Evolutionary conservation across 2,113 vertebrate genomes (phyloP).

Genomic region (Machaerirhynchus nigripectus): DNA sequence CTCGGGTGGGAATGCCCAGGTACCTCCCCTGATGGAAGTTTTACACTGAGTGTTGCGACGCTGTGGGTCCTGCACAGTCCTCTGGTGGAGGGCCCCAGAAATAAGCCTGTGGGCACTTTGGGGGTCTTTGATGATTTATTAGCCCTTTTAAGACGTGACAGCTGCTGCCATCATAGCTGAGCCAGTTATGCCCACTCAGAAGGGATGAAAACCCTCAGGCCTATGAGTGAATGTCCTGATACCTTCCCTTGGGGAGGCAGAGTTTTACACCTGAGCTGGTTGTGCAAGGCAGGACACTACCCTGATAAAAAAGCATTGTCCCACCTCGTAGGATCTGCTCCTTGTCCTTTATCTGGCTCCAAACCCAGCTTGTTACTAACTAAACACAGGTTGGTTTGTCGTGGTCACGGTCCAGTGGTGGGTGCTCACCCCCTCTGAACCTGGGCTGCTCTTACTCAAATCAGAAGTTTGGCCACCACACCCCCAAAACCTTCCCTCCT

Average conservation of each 20-base stretch:
- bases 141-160: neutral
- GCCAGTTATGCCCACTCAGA: neutral
- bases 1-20: neutral
- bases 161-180: neutral
- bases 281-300: neutral
- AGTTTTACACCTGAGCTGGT: neutral
- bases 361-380: neutral
- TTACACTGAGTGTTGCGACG: neutral
- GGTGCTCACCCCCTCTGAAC: neutral
- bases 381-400: accelerated
- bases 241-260: accelerated
- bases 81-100: neutral
- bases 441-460: neutral
- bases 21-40: neutral
- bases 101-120: neutral
- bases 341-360: neutral
- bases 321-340: neutral
- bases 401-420: neutral
- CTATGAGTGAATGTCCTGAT: no score
- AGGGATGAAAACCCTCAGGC: neutral
- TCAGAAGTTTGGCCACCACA: neutral
- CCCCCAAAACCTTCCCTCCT: neutral
- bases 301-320: neutral
- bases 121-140: neutral
- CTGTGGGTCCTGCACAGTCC: accelerated